A percentile compares a stretch with the other conserved stretches of the same genome.
These are phyloP conservation scores for Myotis brandtii DNA, from an alignment of 2,113 vertebrate genomes.

Conservation along the genomic window DNA sequence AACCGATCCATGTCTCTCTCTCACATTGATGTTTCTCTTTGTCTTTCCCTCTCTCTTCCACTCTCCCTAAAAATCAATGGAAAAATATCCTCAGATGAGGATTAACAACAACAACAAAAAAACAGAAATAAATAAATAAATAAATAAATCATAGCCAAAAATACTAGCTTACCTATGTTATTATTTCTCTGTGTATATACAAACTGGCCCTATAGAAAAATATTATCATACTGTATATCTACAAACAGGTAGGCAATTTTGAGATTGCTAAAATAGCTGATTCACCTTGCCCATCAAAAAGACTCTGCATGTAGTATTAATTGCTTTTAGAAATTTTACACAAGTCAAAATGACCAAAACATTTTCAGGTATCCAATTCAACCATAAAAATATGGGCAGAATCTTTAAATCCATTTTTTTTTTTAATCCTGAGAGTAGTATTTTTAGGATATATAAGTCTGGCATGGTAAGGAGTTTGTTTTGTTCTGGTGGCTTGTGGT, in stretches of 20 bases:
- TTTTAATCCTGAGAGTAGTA: background rate
- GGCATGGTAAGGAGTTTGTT: background rate
- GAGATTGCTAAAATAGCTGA: background rate
- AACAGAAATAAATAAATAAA: no score
- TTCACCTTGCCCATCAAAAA: background rate
- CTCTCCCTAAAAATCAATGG: no score
- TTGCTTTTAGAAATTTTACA: background rate
- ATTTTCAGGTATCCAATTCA: background rate
- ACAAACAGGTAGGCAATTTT: background rate
- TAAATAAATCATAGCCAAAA: background rate
- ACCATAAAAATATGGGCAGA: background rate
- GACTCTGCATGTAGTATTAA: background rate
- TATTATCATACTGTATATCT: background rate
- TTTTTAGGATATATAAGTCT: slow-evolving; percentile 13
- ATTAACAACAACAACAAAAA: no score
- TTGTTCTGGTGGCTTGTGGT: slow-evolving; percentile 8
- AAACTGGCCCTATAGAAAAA: background rate
- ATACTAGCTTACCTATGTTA: background rate
- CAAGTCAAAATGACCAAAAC: background rate
- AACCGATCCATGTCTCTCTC: no score
- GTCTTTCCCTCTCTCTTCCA: no score
- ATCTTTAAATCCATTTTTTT: background rate
- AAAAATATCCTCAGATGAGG: no score
- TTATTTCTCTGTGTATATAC: background rate
- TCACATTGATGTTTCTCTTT: no score